Percentiles rank a stretch among this genome's conserved stretches.
phyloP scores from a whole-genome alignment of 2,888 invertebrate species.

The Phytoseiulus persimilis region DNA sequence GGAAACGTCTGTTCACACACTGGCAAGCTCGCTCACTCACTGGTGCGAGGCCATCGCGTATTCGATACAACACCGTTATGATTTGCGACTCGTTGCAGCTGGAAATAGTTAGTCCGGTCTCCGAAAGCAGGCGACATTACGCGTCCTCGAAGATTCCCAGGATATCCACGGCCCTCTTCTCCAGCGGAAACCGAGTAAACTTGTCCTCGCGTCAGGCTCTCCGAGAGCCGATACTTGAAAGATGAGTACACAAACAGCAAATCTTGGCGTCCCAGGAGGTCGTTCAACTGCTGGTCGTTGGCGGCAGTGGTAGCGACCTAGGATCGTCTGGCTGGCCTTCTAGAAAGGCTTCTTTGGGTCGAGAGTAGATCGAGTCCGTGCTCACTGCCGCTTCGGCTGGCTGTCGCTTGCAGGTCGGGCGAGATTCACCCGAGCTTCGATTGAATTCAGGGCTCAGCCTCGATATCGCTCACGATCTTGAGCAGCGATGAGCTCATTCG shows the following conservation, averaged over 20 bases:
- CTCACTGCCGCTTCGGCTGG: not conserved
- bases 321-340: not conserved
- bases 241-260: not conserved
- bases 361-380: not conserved
- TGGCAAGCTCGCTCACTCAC: not conserved
- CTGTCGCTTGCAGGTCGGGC: not conserved
- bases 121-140: too few relatives aligned
- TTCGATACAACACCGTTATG: not conserved
- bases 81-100: not conserved
- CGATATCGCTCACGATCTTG: not conserved
- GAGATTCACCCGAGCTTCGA: not conserved
- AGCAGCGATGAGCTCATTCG: not conserved
- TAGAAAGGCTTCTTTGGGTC: not conserved
- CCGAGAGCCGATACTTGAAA: not conserved
- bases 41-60: not conserved
- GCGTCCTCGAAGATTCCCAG: too few relatives aligned
- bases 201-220: too few relatives aligned
- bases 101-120: too few relatives aligned
- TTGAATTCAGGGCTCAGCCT: not conserved
- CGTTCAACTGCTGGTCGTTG: not conserved
- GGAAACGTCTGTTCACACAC: conserved; percentile 5
- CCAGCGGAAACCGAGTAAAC: too few relatives aligned
- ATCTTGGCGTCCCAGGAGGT: not conserved
- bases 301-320: not conserved
- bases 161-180: too few relatives aligned